phyloP scores from a whole-genome alignment of 2,888 invertebrate species.

The Leucophenga montana region DNA sequence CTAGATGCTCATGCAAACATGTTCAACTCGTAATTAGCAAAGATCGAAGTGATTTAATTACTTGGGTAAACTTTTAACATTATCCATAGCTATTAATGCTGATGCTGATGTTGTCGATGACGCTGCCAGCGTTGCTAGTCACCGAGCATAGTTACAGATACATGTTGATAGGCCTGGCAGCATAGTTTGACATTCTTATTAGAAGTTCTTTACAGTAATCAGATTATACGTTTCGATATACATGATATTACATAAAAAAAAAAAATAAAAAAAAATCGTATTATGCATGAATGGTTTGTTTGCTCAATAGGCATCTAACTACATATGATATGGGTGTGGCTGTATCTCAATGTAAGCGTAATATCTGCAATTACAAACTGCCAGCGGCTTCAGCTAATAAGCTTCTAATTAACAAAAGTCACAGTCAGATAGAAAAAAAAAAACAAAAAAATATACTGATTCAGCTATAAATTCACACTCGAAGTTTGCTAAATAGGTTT shows the following conservation, averaged over 20 bases:
- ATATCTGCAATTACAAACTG: background rate
- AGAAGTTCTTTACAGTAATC: background rate
- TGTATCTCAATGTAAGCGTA: background rate
- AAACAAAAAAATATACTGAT: background rate
- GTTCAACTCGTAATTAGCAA: slow-evolving; percentile 63
- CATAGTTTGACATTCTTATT: slow-evolving; percentile 18
- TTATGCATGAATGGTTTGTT: background rate
- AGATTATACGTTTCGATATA: background rate
- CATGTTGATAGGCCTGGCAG: slow-evolving; percentile 15
- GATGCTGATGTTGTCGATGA: slow-evolving; percentile 39
- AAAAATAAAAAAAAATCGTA: background rate
- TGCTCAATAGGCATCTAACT: too few relatives aligned
- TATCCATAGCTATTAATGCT: slow-evolving; percentile 45
- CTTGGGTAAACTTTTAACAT: slow-evolving; percentile 64
- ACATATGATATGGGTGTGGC: background rate
- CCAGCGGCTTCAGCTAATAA: slow-evolving; percentile 45
- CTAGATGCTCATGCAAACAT: slow-evolving; percentile 15
- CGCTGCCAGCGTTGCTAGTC: too few relatives aligned
- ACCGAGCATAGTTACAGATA: background rate
- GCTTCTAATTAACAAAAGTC: slow-evolving; percentile 53
- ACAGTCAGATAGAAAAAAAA: slow-evolving; percentile 1
- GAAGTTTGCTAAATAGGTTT: slow-evolving; percentile 18
- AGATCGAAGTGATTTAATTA: slow-evolving; percentile 69
- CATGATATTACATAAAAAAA: background rate
- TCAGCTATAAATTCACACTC: slow-evolving; percentile 38